phyloP scores from a whole-genome alignment of 2,888 invertebrate species.

The Barypeithes pellucidus region DNA sequence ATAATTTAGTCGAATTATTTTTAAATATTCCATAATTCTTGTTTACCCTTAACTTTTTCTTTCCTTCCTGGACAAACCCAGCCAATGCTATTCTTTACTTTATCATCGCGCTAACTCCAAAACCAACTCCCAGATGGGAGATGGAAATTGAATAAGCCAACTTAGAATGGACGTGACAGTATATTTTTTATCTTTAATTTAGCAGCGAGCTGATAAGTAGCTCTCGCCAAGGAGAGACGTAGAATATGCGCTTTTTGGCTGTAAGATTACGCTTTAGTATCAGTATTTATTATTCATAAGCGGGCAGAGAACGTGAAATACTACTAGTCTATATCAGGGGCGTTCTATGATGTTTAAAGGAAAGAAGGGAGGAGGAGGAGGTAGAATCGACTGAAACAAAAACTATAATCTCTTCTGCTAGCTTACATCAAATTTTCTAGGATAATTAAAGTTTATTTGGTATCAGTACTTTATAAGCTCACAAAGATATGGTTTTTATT shows the following conservation, averaged over 20 bases:
- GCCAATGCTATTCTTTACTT: constrained; percentile 36
- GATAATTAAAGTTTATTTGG: too few relatives aligned
- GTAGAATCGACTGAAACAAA: too few relatives aligned
- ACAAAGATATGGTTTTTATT: too few relatives aligned
- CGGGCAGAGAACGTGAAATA: constrained; percentile 68
- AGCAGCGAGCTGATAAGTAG: constrained; percentile 69
- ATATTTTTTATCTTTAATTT: constrained; percentile 72
- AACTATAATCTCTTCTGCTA: too few relatives aligned
- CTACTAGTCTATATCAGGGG: constrained; percentile 63
- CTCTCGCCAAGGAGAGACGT: constrained; percentile 45
- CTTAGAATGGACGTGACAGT: constrained; percentile 70
- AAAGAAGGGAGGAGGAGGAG: too few relatives aligned
- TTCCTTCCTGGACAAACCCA: constrained; percentile 3
- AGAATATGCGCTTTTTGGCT: constrained; percentile 68
- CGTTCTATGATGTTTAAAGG: too few relatives aligned
- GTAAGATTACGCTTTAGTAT: constrained; percentile 68
- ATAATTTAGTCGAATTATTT: too few relatives aligned
- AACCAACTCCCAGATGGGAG: constrained; percentile 54
- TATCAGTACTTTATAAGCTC: too few relatives aligned
- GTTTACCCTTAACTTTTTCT: neutral
- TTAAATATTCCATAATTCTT: too few relatives aligned
- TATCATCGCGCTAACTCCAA: constrained; percentile 47
- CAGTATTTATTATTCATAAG: constrained; percentile 71
- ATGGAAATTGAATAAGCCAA: constrained; percentile 71
- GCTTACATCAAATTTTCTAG: too few relatives aligned